These are phyloP conservation scores for Trichonephila inaurata DNA, from an alignment of 1,140 invertebrate genomes.

Conservation along the genomic window DNA sequence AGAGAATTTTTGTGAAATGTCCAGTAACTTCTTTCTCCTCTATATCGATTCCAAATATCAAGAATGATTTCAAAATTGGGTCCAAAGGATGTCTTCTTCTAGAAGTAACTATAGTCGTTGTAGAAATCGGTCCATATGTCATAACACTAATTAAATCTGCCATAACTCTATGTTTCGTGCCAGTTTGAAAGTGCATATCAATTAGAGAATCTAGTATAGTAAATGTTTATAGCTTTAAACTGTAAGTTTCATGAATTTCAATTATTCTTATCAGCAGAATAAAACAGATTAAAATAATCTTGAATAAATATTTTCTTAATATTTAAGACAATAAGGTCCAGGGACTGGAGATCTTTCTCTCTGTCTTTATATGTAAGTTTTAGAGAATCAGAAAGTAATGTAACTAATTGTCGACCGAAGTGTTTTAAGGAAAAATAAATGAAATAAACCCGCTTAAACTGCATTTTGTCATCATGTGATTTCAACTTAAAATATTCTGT, in stretches of 20 bases:
- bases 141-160: neutral
- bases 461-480: no score
- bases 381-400: no score
- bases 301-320: no score
- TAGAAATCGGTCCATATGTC: neutral
- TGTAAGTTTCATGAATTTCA: no score
- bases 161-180: neutral
- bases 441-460: no score
- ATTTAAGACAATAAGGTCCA: no score
- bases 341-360: no score
- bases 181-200: neutral
- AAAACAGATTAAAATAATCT: no score
- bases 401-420: no score
- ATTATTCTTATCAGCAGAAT: no score
- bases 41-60: conserved; percentile 51
- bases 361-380: no score
- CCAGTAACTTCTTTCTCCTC: neutral
- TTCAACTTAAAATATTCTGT: neutral
- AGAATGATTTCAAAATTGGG: conserved; percentile 39
- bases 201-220: neutral
- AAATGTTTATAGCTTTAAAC: neutral
- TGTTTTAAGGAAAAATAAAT: no score
- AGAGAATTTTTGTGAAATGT: neutral
- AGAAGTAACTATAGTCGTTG: neutral
- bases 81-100: conserved; percentile 10